Base-by-base conservation (phyloP, 2,888 invertebrate genomes). In the Conchocele bisecta region DNA sequence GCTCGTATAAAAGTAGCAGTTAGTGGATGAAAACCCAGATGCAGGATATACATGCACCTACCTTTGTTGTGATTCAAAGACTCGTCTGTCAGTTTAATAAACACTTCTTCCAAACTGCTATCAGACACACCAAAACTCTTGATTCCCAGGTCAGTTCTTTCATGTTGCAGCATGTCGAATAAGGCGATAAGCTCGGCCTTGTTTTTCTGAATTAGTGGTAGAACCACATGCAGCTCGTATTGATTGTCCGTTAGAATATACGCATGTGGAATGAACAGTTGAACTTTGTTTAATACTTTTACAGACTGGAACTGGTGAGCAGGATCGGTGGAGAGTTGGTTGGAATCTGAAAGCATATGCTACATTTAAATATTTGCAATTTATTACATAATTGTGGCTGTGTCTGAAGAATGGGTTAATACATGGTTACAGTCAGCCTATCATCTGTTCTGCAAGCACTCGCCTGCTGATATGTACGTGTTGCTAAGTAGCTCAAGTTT, bases 71-170 rank as follows among this genome's bases (percentile, higher is more conserved):
- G 77, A 24, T 59, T 69, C 39, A 53, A 58, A 7, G 82, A 82
- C 29, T 77, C 72, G 50, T 88, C 86, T 6, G 89, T 89, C 46
- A 90, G 82, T 72, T 86, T 87, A 7, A 91, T 76, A 68, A 91
- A 91, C 26, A 91, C 89, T 69, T 90, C 89, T 68, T 91, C 91
- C 50, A 91, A 74, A 31, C 85, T 87, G 5, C 89, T 88, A 70
- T 91, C 90, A 60, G 83, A 83, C 17, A 91, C 76, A 0, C 91
- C 91, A 63, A 85, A 90, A 35, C 89, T 88, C 56, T 75, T 65
- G n/a, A 89, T 74, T 6, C 75, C 48, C 7, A 91, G 78, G 1
- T 61, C 44, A 2, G 54, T 72, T 46, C 87, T 70, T 2, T 76
- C 70, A 2, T 60, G 50, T 48, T 89, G 88, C 31, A 91, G 74